Evolutionary conservation across 2,888 invertebrate species (phyloP), one percentile per base, ranked within the genome.

Genomic region (Rhorus exstirpatorius): DNA sequence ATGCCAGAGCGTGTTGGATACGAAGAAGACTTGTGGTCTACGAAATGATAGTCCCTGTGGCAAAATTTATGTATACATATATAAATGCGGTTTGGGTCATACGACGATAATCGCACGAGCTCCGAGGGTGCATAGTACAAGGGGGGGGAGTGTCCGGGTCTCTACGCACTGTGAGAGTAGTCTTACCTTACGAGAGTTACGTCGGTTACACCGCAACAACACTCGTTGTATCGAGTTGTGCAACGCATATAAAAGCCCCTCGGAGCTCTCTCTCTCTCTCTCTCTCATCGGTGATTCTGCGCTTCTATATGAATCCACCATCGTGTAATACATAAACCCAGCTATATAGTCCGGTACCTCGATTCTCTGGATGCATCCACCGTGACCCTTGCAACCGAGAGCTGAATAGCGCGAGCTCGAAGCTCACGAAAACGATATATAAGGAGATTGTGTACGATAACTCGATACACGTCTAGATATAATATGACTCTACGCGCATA

Each of bases 341-440:
- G 44, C 51, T 68, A 53, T 41, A 21, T 35, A 46, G 44, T 31
- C 35, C 53, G 44, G 24, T 71, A 65, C 60, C 49, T 71, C 58
- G 78, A 60, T 49, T 31, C 71, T 71, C 81, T 63, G 82, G 84
- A 82, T 86, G 86, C 89, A 88, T 86, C 88, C 86, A 87, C 87
- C 88, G 88, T 89, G 88, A 88, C 88, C 88, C 49, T 70, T 63
- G 67, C 61, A 63, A 67, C 84, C 82, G 86, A 84, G 35, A 8
- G 17, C 61, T n/a, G n/a, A 65, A 80, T 46, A 53, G 65, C 46
- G 60, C 83, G 67, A 67, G 70, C 31, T 6, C n/a, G n/a, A 75
- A 31, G 63, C 58, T 77, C 31, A 49, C 49, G 68, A 63, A 60
- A 71, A 19, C 65, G 38, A 76, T 81, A 72, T 61, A 61, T 55